phyloP scores from a whole-genome alignment of 2,888 invertebrate species.

The Camponotus fellah region DNA sequence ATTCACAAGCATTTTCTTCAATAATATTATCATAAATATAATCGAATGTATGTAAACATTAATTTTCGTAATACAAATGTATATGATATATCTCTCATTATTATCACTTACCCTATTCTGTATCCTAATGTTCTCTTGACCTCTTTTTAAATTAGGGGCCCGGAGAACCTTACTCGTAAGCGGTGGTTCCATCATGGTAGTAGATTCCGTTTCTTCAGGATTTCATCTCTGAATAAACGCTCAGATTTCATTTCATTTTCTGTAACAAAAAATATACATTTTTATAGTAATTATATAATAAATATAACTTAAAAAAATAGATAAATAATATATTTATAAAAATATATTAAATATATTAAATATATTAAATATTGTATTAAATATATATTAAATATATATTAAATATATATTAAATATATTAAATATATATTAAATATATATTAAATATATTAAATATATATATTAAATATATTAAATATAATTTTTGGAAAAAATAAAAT shows the following conservation, averaged over 20 bases:
- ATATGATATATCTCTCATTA: neutral
- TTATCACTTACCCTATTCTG: conserved; percentile 92
- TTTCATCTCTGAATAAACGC: conserved; percentile 75
- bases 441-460: too few relatives aligned
- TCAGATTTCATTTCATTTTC: conserved; percentile 72
- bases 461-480: neutral
- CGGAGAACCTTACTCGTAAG: conserved; percentile 90
- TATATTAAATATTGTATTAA: too few relatives aligned
- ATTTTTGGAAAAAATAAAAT: conserved; percentile 2
- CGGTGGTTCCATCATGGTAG: conserved; percentile 84
- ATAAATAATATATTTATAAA: neutral
- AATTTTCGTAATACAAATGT: neutral
- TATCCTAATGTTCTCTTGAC: conserved; percentile 92
- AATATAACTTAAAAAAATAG: conserved; percentile 10
- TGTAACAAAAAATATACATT: conserved; percentile 59
- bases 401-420: too few relatives aligned
- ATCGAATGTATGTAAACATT: neutral
- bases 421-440: too few relatives aligned
- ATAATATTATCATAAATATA: neutral
- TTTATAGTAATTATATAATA: neutral
- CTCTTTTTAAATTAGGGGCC: conserved; percentile 92
- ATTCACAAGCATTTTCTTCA: neutral
- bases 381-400: too few relatives aligned
- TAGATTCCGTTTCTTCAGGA: conserved; percentile 69
- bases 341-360: too few relatives aligned